phyloP scores from a whole-genome alignment of 2,888 invertebrate genomes.

The Tipula helvola region DNA sequence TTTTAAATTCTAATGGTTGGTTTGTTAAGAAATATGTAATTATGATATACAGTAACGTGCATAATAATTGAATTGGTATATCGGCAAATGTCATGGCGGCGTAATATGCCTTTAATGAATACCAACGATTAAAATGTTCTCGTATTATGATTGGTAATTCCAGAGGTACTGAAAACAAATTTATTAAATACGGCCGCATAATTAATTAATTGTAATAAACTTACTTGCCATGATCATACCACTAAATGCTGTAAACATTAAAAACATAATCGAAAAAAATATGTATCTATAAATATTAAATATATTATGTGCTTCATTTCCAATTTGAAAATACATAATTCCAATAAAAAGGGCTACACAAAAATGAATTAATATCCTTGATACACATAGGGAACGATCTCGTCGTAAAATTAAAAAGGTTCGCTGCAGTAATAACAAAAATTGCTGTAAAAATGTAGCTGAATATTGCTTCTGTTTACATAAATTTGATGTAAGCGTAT shows the following conservation, averaged over 20 bases:
- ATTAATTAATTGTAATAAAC: slow-evolving; percentile 24
- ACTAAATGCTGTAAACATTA: slow-evolving; percentile 90
- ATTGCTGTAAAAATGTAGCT: slow-evolving; percentile 44
- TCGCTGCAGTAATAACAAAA: slow-evolving; percentile 46
- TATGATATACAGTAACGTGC: slow-evolving; percentile 59
- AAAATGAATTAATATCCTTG: slow-evolving; percentile 67
- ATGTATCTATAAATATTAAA: slow-evolving; percentile 78
- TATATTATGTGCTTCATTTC: slow-evolving; percentile 71
- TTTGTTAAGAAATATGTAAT: slow-evolving; percentile 78
- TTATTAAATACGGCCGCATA: neutral
- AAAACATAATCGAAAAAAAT: slow-evolving; percentile 85
- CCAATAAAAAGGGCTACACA: slow-evolving; percentile 73
- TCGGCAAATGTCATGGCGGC: slow-evolving; percentile 66
- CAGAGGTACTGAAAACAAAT: slow-evolving; percentile 53
- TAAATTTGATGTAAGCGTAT: slow-evolving; percentile 17
- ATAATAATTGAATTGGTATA: slow-evolving; percentile 66
- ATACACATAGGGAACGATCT: slow-evolving; percentile 60
- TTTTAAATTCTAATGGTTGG: slow-evolving; percentile 62
- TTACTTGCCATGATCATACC: slow-evolving; percentile 82
- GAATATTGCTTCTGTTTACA: slow-evolving; percentile 38
- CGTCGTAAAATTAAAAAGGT: slow-evolving; percentile 52
- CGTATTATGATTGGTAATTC: slow-evolving; percentile 68
- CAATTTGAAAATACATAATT: slow-evolving; percentile 69
- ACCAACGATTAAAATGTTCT: slow-evolving; percentile 86
- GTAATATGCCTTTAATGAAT: slow-evolving; percentile 72